Evolutionary conservation across 2,113 vertebrate genomes (phyloP).

Genomic region (Gambusia affinis): DNA sequence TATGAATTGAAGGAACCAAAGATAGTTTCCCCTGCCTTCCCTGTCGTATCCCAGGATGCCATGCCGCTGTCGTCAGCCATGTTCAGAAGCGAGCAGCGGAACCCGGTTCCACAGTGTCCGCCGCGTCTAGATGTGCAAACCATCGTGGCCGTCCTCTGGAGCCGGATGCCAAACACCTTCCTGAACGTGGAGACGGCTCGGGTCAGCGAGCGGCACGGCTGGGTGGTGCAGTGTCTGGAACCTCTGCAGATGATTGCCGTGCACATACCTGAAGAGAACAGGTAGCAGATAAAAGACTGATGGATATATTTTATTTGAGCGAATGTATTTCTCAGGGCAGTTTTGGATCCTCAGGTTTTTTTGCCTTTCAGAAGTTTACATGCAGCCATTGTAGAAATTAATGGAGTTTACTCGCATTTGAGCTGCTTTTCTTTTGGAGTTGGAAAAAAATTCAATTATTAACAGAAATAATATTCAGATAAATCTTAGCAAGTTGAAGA

Average conservation of each 20-base stretch:
- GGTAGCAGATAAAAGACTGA: conserved; percentile 57
- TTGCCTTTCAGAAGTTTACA: no score
- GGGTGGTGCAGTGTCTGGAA: conserved; percentile 93
- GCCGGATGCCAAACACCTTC: conserved; percentile 94
- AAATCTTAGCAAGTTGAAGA: no score
- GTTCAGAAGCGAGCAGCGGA: conserved; percentile 94
- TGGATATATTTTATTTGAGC: no score
- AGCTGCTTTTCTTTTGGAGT: no score
- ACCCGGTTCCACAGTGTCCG: conserved; percentile 92
- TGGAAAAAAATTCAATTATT: no score
- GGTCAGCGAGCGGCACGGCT: conserved; percentile 94
- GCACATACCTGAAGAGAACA: conserved; percentile 96
- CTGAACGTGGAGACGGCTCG: conserved; percentile 90
- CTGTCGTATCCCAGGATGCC: conserved; percentile 81
- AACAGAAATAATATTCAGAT: no score
- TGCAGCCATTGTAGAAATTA: no score
- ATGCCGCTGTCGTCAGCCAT: conserved; percentile 97
- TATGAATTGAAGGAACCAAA: background rate
- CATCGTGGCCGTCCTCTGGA: conserved; percentile 93
- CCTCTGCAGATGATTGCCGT: conserved; percentile 96
- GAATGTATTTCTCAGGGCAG: no score
- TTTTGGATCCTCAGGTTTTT: no score
- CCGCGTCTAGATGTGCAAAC: conserved; percentile 93
- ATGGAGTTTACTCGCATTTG: no score
- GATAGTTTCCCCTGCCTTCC: no score